Conservation (phyloP, 1,140 invertebrate genomes). For the Babylonia areolata region DNA sequence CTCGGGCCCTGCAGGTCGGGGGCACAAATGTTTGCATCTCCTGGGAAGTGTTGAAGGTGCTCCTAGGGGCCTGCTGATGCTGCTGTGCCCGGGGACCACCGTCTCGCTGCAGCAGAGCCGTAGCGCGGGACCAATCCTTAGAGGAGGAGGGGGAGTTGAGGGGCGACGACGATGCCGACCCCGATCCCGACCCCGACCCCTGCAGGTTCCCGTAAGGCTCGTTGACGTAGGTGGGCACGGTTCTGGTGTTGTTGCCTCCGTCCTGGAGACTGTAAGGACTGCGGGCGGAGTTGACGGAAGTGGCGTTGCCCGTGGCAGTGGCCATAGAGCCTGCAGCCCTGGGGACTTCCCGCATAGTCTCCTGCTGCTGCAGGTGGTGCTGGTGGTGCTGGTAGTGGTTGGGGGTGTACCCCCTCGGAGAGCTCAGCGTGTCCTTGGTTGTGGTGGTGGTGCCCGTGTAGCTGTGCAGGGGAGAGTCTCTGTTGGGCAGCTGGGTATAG, state of each 20-base stretch:
- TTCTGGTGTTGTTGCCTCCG: neutral
- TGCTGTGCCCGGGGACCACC: neutral
- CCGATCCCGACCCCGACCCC: too few relatives aligned
- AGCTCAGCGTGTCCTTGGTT: neutral
- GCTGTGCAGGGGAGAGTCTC: too few relatives aligned
- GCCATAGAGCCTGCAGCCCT: neutral
- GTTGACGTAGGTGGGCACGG: conserved; percentile 10
- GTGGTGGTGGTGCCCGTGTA: too few relatives aligned
- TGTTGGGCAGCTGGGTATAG: conserved; percentile 29
- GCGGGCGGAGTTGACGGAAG: neutral
- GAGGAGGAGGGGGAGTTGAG: neutral
- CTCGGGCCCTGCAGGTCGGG: neutral
- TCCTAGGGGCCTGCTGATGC: neutral
- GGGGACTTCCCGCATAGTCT: neutral
- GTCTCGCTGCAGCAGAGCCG: neutral
- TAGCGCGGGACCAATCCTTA: neutral
- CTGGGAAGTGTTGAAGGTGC: conserved; percentile 20
- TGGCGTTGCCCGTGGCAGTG: too few relatives aligned
- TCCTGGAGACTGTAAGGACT: neutral
- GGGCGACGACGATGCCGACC: neutral
- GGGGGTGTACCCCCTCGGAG: neutral
- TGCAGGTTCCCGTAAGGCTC: neutral
- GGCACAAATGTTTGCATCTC: conserved; percentile 28
- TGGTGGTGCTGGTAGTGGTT: conserved; percentile 13
- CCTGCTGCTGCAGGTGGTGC: neutral